Base-by-base conservation (phyloP, 2,113 vertebrate genomes). In the Empidonax traillii region DNA sequence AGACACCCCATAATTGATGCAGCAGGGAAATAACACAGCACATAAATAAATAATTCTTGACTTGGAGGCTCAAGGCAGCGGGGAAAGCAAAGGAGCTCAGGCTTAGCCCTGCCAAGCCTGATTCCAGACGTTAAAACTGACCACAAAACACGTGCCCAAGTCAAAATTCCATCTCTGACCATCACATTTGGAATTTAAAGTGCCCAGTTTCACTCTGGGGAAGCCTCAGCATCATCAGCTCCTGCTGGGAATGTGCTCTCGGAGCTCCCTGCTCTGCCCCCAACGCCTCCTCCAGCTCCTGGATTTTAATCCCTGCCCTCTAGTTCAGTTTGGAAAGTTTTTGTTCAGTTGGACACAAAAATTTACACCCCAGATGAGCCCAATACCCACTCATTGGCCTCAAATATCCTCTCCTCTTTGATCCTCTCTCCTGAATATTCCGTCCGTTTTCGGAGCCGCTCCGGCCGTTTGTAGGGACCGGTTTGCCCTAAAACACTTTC, bases 321-420 rank as follows among this genome's bases (percentile, higher is more conserved):
- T 3, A 37, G 61, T 52, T 56, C 15, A 24, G 14, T 17, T 58
- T 23, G 3, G 10, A 46, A 41, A 16, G 19, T 52, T 76, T 12
- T 62, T 47, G 61, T 4, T 22, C 8, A 22, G 58, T 55, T 1
- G 8, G 2, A 31, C 10, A 15, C 0, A 23, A 76, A 23, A 55
- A 30, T 1, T 16, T 6, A 37, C 18, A 8, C 51, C 55, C 31
- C 27, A 31, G 18, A 21, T 27, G 5, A 20, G 0, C 44, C 39
- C 76, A 22, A 19, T 52, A 98, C 98, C 1, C 97, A 99, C 99
- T 99, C 99, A 2, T 99, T 99, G 67, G 99, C 98, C 82, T 99
- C 98, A 35, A 99, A 99, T 72, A 99, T 97, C 82, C 98, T 98
- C 84, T 97, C 96, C 49, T 98, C 98, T 23, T 98, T 98, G 4